Base-by-base conservation (phyloP, 1,140 invertebrate genomes). In the Heterodera schachtii region DNA sequence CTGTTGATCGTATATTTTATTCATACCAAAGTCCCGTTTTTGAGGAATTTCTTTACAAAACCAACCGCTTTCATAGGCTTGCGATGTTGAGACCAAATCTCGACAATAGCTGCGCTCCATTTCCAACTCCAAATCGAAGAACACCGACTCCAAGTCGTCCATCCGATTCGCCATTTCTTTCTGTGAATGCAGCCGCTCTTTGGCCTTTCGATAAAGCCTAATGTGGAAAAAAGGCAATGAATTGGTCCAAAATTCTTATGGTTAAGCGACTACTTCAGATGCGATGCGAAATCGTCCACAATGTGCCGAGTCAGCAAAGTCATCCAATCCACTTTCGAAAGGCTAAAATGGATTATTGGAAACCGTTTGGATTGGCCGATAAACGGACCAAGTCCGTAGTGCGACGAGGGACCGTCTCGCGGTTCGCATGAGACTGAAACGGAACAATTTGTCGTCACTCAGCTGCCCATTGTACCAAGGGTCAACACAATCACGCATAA, bases 311-410 rank as follows among this genome's bases (percentile, higher is more conserved):
- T 95, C 75, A 96, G 92, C 84, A 95, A 94, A 19, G 94, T 93
- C 86, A 95, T 94, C 94, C 95, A 96, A 91, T 96, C 94, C 5
- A 95, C 93, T 88, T 94, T 93, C 92, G 95, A 95, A 52, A 95
- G 92, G 89, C 95, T 95, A 84, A 66, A 84, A 73, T 13, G 67
- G 71, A 47, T 70, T 3, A 0, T 8, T 52, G 6, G 6, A 31
- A 78, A 80, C 44, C 2, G 41, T 79, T 79, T 80, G 44, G 19
- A 16, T 44, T 41, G 4, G 5, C 8, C 11, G 8, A 49, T 41
- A 67, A 11, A 64, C 49, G 11, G 13, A 83, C 82, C 82, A 83
- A 1, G 78, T 75, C 7, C 82, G 80, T 3, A 83, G 82, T 31
- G 82, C 82, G 75, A 75, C 41, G 44, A 83, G 47, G 3, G 82